Evolutionary conservation across 2,888 invertebrate genomes (phyloP).

Genomic region (Cephus runcator): DNA sequence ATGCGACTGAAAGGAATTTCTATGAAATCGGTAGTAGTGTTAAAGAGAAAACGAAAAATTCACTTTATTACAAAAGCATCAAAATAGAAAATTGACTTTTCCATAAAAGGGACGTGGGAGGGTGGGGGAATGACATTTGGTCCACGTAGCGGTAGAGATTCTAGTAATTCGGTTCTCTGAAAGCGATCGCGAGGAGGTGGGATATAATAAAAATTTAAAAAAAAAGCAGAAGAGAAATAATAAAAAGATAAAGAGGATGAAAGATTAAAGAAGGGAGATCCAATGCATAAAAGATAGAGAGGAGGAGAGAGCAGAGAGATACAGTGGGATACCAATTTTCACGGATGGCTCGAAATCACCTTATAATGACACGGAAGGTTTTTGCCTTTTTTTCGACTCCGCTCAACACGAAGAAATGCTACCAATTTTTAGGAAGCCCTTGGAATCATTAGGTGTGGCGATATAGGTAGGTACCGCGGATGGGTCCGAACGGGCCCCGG

Average conservation of each 20-base stretch:
- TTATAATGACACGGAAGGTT: slow-evolving; percentile 29
- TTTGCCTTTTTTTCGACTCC: not conserved
- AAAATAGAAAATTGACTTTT: too few species aligned
- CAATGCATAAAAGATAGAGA: slow-evolving; percentile 10
- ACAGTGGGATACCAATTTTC: slow-evolving; percentile 21
- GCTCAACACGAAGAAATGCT: slow-evolving; percentile 1
- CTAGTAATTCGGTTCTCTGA: too few species aligned
- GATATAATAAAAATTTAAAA: slow-evolving; percentile 10
- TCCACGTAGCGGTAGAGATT: too few species aligned
- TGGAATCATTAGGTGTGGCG: slow-evolving; percentile 30
- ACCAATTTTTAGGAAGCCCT: slow-evolving; percentile 13
- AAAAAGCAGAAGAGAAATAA: slow-evolving; percentile 5
- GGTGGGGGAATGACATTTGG: too few species aligned
- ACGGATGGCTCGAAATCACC: slow-evolving; percentile 29
- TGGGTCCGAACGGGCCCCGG: slow-evolving; percentile 57
- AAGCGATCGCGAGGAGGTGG: too few species aligned
- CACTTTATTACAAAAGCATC: too few species aligned
- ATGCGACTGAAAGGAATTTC: too few species aligned
- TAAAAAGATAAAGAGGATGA: slow-evolving; percentile 1
- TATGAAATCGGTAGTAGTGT: too few species aligned
- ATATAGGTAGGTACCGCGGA: slow-evolving; percentile 39
- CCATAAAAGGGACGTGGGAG: too few species aligned
- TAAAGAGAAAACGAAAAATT: too few species aligned
- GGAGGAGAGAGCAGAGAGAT: slow-evolving; percentile 7
- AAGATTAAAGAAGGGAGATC: slow-evolving; percentile 13